Evolutionary conservation across 2,797 vertebrate species (phyloP), one percentile per base, ranked within the genome.

Genomic region (Eulemur rubriventer): DNA sequence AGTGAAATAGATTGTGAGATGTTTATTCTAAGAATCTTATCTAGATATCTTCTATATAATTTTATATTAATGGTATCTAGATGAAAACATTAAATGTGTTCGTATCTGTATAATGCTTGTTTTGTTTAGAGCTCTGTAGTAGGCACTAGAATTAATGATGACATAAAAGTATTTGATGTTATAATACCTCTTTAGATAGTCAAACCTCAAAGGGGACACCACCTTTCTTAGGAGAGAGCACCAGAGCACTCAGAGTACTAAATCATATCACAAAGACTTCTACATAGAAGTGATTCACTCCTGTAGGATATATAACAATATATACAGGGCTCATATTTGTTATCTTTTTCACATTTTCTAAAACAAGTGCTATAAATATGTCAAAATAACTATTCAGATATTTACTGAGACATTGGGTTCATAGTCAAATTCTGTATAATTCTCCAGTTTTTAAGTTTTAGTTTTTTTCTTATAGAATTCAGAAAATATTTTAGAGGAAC

Each of bases 381-480:
- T 83, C 80, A 83, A 88, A 78, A n/a, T 50, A 80, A 69, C 61
- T 81, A 30, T 50, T 82, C 28, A 95, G 3, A 7, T 96, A 73
- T 84, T 93, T 88, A 72, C 28, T 70, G 73, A 93, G 85, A 76
- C 7, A 24, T 69, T 89, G 14, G 65, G 30, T 92, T 97, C 28
- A n/a, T 89, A 50, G 48, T 48, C 24, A 33, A 41, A 38, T 79
- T 57, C 52, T 41, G 24, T 41, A 57, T 91, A 55, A 17, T 85
- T 94, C 16, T 82, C 16, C 10, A 90, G 24, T 91, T 92, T 91
- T 84, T 43, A 63, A 33, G 3, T 95, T 81, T 86, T 65, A 79
- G 43, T 91, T 96, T 93, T 96, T 72, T 90, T 94, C 48, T 41
- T 82, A 16, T 43, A 17, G 86, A 89, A 96, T 80, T 83, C 4